phyloP scores from a whole-genome alignment of 1,140 invertebrate genomes.

The Caerostris darwini region DNA sequence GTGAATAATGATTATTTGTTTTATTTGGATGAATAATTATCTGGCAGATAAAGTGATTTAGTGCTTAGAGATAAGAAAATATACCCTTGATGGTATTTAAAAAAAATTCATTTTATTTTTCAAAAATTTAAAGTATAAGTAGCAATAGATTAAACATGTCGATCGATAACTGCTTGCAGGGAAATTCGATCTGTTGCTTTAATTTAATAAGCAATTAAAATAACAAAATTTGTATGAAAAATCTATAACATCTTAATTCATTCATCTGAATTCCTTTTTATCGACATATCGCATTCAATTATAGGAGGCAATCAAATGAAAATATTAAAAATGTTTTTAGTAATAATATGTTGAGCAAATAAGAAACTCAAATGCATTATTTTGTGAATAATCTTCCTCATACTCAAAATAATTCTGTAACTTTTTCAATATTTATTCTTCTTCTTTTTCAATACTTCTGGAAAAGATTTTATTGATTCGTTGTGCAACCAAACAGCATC shows the following conservation, averaged over 20 bases:
- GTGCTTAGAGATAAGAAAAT: background rate
- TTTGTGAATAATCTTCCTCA: too few relatives aligned
- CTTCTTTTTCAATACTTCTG: too few relatives aligned
- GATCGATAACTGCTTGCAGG: background rate
- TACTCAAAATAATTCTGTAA: too few relatives aligned
- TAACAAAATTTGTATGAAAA: background rate
- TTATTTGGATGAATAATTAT: constrained; percentile 27
- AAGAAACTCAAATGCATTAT: too few relatives aligned
- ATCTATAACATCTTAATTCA: background rate
- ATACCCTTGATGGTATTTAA: background rate
- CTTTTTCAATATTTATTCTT: too few relatives aligned
- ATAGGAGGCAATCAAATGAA: too few relatives aligned
- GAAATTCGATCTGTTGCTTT: background rate
- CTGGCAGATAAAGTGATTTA: constrained; percentile 25
- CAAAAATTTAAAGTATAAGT: too few relatives aligned
- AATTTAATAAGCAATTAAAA: background rate
- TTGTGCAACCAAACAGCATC: too few relatives aligned
- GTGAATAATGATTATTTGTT: constrained; percentile 28
- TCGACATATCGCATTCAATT: background rate
- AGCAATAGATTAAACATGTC: background rate
- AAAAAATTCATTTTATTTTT: too few relatives aligned
- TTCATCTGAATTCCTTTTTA: background rate
- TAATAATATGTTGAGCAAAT: too few relatives aligned
- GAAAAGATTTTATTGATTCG: too few relatives aligned
- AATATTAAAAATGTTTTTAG: too few relatives aligned